Evolutionary conservation across 2,797 vertebrate species (phyloP).

Genomic region (Falco novaeseelandiae): DNA sequence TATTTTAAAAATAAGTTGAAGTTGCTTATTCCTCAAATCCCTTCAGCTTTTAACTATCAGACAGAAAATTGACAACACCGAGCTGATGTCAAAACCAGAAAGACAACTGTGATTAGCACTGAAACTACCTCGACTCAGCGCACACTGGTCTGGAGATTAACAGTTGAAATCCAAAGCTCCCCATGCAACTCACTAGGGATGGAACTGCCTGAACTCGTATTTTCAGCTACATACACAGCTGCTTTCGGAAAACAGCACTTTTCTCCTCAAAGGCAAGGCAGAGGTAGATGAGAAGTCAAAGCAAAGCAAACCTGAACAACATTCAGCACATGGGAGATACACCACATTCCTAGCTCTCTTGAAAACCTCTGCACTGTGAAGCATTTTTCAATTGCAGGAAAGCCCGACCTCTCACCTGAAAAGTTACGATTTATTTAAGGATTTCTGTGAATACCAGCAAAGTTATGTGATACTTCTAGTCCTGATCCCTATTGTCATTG

Average conservation of each 20-base stretch:
- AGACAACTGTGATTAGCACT: background rate
- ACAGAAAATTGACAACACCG: background rate
- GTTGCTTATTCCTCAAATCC: background rate
- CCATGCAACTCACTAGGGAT: background rate
- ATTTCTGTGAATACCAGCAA: background rate
- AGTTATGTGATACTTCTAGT: background rate
- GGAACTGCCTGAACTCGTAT: background rate
- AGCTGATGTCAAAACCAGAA: background rate
- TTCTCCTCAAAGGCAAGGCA: background rate
- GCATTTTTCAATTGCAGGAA: background rate
- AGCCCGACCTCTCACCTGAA: background rate
- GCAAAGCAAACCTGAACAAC: background rate
- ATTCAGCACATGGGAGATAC: accelerated
- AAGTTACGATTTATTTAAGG: background rate
- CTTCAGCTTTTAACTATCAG: background rate
- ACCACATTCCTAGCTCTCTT: background rate
- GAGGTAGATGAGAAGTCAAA: background rate
- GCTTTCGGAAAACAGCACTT: background rate
- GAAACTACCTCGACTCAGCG: background rate
- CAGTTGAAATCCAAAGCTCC: background rate
- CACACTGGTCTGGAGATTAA: background rate
- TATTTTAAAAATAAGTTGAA: background rate
- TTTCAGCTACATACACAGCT: background rate
- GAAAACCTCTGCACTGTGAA: background rate
- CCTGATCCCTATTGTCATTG: background rate